phyloP scores from a whole-genome alignment of 2,888 invertebrate species.

The Halictus ligatus region DNA sequence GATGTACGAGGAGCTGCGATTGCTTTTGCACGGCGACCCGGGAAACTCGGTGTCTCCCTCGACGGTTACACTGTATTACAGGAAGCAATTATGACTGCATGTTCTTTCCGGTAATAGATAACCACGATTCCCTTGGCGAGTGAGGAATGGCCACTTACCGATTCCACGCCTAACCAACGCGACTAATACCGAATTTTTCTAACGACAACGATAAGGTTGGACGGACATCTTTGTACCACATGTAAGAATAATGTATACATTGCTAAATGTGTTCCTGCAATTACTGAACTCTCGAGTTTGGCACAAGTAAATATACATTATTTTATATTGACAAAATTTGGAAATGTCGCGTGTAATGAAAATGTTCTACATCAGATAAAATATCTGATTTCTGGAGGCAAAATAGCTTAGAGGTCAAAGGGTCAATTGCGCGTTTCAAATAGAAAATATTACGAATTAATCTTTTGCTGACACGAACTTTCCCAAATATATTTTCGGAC shows the following conservation, averaged over 20 bases:
- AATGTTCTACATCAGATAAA: too few relatives aligned
- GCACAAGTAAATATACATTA: too few relatives aligned
- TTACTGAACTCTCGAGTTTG: too few relatives aligned
- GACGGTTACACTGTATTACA: constrained; percentile 50
- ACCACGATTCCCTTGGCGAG: constrained; percentile 24
- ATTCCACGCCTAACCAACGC: not conserved
- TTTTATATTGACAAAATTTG: too few relatives aligned
- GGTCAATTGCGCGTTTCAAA: not conserved
- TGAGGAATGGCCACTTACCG: constrained; percentile 23
- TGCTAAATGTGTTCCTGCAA: too few relatives aligned
- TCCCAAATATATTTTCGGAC: not conserved
- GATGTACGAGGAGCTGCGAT: constrained; percentile 55
- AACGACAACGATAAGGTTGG: not conserved
- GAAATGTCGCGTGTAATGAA: too few relatives aligned
- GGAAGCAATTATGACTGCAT: constrained; percentile 62
- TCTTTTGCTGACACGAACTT: not conserved
- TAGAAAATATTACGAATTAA: not conserved
- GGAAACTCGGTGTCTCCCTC: constrained; percentile 54
- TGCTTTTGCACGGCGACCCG: constrained; percentile 48
- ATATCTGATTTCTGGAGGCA: too few relatives aligned
- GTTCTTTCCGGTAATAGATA: constrained; percentile 62
- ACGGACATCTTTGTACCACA: too few relatives aligned
- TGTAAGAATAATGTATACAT: too few relatives aligned
- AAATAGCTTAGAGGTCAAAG: not conserved
- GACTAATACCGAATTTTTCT: not conserved